Conservation (phyloP, 2,888 invertebrate genomes). For the Gandaritis pyraliata region DNA sequence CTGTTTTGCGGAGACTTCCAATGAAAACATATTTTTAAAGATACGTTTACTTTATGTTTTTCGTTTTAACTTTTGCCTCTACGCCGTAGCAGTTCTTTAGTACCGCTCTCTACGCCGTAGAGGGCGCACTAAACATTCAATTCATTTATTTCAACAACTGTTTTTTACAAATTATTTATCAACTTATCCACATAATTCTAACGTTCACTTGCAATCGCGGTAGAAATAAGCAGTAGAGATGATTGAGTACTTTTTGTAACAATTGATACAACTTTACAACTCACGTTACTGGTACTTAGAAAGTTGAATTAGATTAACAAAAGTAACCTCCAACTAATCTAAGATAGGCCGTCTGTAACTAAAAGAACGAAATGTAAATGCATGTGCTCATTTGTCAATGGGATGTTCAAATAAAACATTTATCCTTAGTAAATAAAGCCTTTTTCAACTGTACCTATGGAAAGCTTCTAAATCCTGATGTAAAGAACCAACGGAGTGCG, state of each 20-base stretch:
- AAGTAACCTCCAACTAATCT: conserved; percentile 11
- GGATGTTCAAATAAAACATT: conserved; percentile 45
- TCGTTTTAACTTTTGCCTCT: too few relatives aligned
- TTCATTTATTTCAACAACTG: too few relatives aligned
- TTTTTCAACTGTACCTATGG: conserved; percentile 37
- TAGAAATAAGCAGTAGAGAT: too few relatives aligned
- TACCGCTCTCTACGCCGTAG: too few relatives aligned
- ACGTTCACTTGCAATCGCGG: too few relatives aligned
- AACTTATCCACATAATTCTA: too few relatives aligned
- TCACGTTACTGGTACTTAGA: background rate
- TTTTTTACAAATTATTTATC: too few relatives aligned
- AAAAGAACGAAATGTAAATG: conserved; percentile 29
- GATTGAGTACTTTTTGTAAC: background rate
- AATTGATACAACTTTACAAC: background rate
- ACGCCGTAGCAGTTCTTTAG: too few relatives aligned
- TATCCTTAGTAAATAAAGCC: conserved; percentile 48
- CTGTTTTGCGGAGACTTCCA: too few relatives aligned
- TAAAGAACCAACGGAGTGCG: conserved; percentile 34
- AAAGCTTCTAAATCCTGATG: conserved; percentile 38
- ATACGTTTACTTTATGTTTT: too few relatives aligned
- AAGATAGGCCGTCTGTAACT: conserved; percentile 1
- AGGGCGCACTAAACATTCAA: too few relatives aligned
- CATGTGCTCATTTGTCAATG: conserved; percentile 40
- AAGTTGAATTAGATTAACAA: conserved; percentile 5
- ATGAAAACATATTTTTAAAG: too few relatives aligned